phyloP scores from a whole-genome alignment of 2,888 invertebrate genomes.

The Drosophila anomelani region DNA sequence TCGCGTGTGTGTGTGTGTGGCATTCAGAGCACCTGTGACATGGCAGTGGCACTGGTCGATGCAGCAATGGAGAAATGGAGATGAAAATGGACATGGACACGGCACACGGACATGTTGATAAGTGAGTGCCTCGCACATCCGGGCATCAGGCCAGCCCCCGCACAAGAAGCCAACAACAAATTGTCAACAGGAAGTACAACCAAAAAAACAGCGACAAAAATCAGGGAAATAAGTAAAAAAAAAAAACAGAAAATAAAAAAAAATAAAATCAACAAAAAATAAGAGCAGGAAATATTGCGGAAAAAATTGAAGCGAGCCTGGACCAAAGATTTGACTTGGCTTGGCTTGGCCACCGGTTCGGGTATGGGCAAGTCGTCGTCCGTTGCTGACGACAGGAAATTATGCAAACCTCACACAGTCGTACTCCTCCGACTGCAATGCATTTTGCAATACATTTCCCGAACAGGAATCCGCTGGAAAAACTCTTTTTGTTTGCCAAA shows the following conservation, averaged over 20 bases:
- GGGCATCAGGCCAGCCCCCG: conserved; percentile 51
- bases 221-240: conserved; percentile 12
- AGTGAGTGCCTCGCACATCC: conserved; percentile 63
- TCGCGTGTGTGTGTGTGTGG: conserved; percentile 11
- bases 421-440: conserved; percentile 33
- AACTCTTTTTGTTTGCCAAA: conserved; percentile 58
- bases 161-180: conserved; percentile 49
- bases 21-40: conserved; percentile 76
- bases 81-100: conserved; percentile 26
- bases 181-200: conserved; percentile 73
- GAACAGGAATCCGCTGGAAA: conserved; percentile 35
- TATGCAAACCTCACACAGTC: conserved; percentile 82
- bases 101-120: conserved; percentile 49
- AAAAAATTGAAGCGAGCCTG: conserved; percentile 9
- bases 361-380: conserved; percentile 28
- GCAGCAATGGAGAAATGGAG: conserved; percentile 15
- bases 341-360: conserved; percentile 1
- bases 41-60: conserved; percentile 46
- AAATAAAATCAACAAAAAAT: conserved; percentile 31
- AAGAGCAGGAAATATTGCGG: conserved; percentile 1
- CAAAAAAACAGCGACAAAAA: conserved; percentile 49
- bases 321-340: conserved; percentile 43
- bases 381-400: conserved; percentile 83
- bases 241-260: conserved; percentile 43
- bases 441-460: conserved; percentile 51